Base-by-base conservation (phyloP, 2,113 vertebrate species). In the Brachyhypopomus occidentalis region DNA sequence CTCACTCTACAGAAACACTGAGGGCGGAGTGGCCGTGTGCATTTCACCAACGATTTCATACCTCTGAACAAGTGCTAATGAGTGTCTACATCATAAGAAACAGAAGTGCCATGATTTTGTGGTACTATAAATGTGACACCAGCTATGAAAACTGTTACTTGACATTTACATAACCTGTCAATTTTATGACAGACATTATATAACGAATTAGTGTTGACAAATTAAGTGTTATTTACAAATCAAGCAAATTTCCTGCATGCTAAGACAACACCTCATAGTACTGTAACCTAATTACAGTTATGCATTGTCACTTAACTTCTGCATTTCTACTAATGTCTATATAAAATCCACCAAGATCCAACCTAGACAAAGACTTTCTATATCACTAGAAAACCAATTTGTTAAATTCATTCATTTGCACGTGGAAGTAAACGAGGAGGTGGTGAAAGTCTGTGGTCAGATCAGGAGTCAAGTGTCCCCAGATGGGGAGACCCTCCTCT, bases 391-490 rank as follows among this genome's bases (percentile, higher is more conserved):
- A 79, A 60, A 60, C 19, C 19, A 72, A 41, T 1, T 36, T 67
- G 30, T 14, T 19, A 55, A 22, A 72, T 73, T 58, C 56, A 12
- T 23, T 27, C 2, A 55, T 74, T 74, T 58, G 2, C 45, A 52
- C 12, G 45, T 59, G 34, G 25, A 2, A 58, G 41, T 69, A 72
- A 36, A 58, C 30, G 73, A 1, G 22, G 41, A 38, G 60, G 66
- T 76, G 55, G 41, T 73, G 84, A 85, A 79, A 82, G 72, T 85
- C 77, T 77, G 77, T 76, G 67, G 73, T 73, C 27, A 27, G 66
- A 66, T 73, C 41, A 52, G 75, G 55, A 75, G 73, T 79, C 59
- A 63, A 72, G 74, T 75, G 55, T 72, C 69, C 66, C 77, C 58
- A 77, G n/a, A 69, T 38, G 27, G n/a, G 12, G 41, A 81, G 36